phyloP scores from a whole-genome alignment of 1,140 invertebrate genomes.

The Trichonephila clavipes region DNA sequence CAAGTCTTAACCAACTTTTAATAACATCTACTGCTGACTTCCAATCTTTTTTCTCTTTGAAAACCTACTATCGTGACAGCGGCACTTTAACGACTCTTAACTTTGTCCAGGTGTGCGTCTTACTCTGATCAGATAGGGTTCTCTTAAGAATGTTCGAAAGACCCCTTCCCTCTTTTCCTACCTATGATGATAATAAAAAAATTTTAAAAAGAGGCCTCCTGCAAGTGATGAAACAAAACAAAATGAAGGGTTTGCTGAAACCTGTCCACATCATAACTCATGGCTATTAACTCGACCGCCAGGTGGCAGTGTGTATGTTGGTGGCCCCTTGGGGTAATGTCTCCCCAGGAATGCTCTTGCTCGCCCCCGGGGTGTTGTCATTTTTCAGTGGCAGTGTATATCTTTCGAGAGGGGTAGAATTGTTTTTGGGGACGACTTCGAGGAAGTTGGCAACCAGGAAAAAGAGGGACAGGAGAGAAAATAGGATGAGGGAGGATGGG shows the following conservation, averaged over 20 bases:
- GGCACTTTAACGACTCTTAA: not conserved
- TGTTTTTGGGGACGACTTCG: conserved; percentile 3
- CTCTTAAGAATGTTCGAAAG: not conserved
- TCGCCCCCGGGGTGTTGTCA: conserved; percentile 9
- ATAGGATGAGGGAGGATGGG: not conserved
- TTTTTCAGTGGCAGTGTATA: conserved; percentile 1
- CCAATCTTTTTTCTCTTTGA: not conserved
- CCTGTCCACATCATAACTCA: conserved; percentile 18
- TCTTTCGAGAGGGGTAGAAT: not conserved
- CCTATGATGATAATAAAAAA: conserved; percentile 37
- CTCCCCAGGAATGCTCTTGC: conserved; percentile 30
- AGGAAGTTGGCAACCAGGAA: conserved; percentile 8
- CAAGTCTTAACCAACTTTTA: conserved; percentile 9
- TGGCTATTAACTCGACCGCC: conserved; percentile 21
- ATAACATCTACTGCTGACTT: conserved; percentile 18
- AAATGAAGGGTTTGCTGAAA: conserved; percentile 31
- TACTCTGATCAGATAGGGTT: not conserved
- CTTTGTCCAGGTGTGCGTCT: conserved; percentile 1
- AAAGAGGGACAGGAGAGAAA: not conserved
- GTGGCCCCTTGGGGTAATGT: conserved; percentile 44
- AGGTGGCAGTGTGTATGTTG: not conserved
- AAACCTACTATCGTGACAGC: conserved; percentile 28
- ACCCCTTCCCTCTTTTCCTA: not conserved
- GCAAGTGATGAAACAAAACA: not conserved
- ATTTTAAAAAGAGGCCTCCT: not conserved